A percentile compares a stretch with the other conserved stretches of the same genome.
Conservation (phyloP, 2,113 vertebrate species). For the Mustelus asterias region DNA sequence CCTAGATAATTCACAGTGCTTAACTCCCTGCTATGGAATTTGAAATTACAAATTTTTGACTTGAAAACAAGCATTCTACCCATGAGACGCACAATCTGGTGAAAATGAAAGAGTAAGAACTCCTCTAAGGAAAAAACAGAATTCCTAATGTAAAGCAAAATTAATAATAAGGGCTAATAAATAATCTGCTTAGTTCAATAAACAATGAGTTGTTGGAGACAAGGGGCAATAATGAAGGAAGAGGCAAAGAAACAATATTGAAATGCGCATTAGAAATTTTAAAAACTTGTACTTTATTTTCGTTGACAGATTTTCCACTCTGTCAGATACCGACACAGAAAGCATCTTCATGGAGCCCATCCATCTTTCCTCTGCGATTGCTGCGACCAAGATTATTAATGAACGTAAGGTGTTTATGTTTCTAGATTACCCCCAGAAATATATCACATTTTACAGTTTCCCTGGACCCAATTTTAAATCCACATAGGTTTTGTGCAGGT, state of each 20-base stretch:
- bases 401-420: conserved; percentile 66
- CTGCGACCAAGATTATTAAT: conserved; percentile 85
- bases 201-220: not conserved
- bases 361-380: conserved; percentile 81
- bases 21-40: too few species aligned
- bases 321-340: conserved; percentile 78
- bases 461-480: not conserved
- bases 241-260: not conserved
- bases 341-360: conserved; percentile 98
- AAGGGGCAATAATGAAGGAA: not conserved
- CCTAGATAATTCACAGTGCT: not conserved
- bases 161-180: not conserved
- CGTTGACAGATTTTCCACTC: conserved; percentile 64
- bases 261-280: not conserved
- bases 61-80: not conserved
- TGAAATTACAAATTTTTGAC: not conserved
- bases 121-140: not conserved
- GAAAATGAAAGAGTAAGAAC: not conserved
- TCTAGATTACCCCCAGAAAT: not conserved
- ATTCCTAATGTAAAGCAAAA: not conserved
- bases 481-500: not conserved
- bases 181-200: not conserved
- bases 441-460: not conserved
- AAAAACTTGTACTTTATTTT: conserved; percentile 11
- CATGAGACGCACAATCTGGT: not conserved